Conservation (phyloP, 2,797 vertebrate species). For the Sebastes hubbsi region DNA sequence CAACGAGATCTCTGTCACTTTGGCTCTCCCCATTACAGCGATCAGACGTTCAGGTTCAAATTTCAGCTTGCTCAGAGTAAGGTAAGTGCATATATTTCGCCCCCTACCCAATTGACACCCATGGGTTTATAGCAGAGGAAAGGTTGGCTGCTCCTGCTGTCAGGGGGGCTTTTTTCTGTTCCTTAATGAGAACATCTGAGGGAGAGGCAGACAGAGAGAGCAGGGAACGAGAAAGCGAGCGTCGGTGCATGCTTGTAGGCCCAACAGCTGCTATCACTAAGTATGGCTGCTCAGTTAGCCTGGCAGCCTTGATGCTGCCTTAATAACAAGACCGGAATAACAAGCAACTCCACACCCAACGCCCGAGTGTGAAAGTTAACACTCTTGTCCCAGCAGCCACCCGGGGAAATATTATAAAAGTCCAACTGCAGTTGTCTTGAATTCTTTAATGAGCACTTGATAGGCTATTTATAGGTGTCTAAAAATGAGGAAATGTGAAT, state of each 20-base stretch:
- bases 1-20: neutral
- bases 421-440: neutral
- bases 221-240: neutral
- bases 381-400: neutral
- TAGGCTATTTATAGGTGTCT: neutral
- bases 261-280: constrained; percentile 54
- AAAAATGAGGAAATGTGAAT: neutral
- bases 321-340: constrained; percentile 65
- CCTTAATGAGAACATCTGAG: constrained; percentile 57
- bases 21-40: constrained; percentile 9
- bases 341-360: constrained; percentile 35
- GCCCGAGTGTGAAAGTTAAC: constrained; percentile 49
- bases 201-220: constrained; percentile 7
- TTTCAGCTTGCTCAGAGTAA: constrained; percentile 4
- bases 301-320: constrained; percentile 48
- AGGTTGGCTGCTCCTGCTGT: constrained; percentile 39
- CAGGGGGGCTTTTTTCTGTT: constrained; percentile 19
- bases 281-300: constrained; percentile 36
- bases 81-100: neutral
- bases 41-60: constrained; percentile 26
- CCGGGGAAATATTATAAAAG: neutral
- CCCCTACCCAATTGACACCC: constrained; percentile 23
- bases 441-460: neutral
- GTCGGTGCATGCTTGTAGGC: constrained; percentile 27
- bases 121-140: constrained; percentile 38